A percentile compares a stretch with the other conserved stretches of the same genome.
These are phyloP conservation scores for Drosophila ohnishii DNA, from an alignment of 1,140 invertebrate genomes.

Conservation along the genomic window DNA sequence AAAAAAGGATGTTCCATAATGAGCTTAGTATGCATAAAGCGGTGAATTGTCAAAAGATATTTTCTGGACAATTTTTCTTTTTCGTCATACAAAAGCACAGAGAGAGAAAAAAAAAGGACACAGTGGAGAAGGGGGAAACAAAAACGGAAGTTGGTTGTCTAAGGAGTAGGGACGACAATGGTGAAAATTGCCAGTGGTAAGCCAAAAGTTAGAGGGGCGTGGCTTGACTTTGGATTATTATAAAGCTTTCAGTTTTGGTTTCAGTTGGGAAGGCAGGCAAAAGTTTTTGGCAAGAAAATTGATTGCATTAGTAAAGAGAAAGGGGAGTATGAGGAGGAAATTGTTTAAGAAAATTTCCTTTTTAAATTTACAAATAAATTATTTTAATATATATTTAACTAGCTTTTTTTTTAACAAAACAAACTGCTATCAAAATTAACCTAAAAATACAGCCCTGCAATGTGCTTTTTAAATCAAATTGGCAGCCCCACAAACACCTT, in stretches of 20 bases:
- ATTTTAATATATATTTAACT: too few relatives aligned
- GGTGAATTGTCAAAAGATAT: conserved; percentile 75
- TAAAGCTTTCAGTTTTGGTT: conserved; percentile 47
- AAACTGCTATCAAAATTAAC: neutral
- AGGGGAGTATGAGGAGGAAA: neutral
- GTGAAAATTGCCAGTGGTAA: conserved; percentile 48
- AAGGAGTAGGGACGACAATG: conserved; percentile 39
- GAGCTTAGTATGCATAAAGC: conserved; percentile 80
- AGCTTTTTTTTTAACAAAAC: too few relatives aligned
- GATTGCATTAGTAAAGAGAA: conserved; percentile 57
- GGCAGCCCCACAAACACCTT: neutral
- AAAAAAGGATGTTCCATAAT: conserved; percentile 64
- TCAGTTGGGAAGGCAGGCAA: conserved; percentile 44
- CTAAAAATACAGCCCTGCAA: neutral
- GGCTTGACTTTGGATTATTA: conserved; percentile 41
- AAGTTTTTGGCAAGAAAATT: conserved; percentile 69
- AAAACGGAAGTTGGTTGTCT: neutral
- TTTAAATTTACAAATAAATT: too few relatives aligned
- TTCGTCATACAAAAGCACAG: conserved; percentile 15
- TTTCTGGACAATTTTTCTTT: conserved; percentile 67
- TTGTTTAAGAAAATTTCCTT: neutral
- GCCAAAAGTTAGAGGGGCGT: conserved; percentile 49
- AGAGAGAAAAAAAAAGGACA: neutral
- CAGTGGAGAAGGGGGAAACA: neutral
- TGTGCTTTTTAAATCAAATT: neutral